Base-by-base conservation (phyloP, 2,797 vertebrate genomes). In the Luscinia luscinia region DNA sequence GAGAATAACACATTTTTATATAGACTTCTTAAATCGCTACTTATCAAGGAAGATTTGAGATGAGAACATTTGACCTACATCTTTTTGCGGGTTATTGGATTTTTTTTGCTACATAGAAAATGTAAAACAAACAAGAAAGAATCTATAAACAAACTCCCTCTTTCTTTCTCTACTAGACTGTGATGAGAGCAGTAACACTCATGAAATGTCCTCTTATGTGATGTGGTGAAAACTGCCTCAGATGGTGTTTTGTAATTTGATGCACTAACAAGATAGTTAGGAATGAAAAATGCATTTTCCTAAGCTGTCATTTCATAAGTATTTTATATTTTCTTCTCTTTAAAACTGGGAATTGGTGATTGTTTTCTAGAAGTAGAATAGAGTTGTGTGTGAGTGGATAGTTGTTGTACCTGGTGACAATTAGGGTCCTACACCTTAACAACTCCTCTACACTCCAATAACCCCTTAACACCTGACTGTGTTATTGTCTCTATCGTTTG, bases 121-220 rank as follows among this genome's bases (percentile, higher is more conserved):
- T 96, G 80, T 97, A 97, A 97, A 97, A 96, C 96, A 97, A 96
- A 94, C 95, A 97, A 95, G 94, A 94, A 96, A 78, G 94, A 92
- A 94, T 95, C 89, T 93, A 94, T 95, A 96, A 95, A 95, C 96
- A 95, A 83, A 90, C 88, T 92, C 84, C 55, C 49, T 91, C 63
- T 95, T 94, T 95, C 91, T 93, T 95, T 94, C 67, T 81, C 54
- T 77, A 40, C 88, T 61, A 89, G 81, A 28, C 92, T 94, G 75
- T 93, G 93, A 94, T 96, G 94, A 95, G 96, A 95, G 87, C 92
- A 94, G 92, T 93, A 93, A 93, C 89, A 88, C 91, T 93, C 95
- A 66, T 67, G 92, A 94, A 96, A 96, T 94, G 90, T 95, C 92
- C 93, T 94, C 90, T 48, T 84, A 94, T 77, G 70, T 77, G 93